Evolutionary conservation across 1,140 invertebrate genomes (phyloP).

Genomic region (Homarus americanus): DNA sequence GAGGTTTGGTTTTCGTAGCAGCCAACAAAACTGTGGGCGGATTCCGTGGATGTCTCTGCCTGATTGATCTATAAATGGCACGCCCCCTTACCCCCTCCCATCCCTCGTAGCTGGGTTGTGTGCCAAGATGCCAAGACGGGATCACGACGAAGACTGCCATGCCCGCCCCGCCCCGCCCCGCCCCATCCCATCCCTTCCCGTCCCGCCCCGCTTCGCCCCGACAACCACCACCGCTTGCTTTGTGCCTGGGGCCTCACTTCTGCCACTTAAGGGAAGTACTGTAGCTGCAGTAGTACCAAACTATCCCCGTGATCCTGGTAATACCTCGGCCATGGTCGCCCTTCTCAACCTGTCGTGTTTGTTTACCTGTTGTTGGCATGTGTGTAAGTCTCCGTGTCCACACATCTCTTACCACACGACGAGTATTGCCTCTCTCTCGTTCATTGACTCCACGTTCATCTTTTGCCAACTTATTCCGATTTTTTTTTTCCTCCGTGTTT

Average conservation of each 20-base stretch:
- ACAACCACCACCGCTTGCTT: neutral
- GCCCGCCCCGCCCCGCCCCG: neutral
- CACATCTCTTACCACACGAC: too few relatives aligned
- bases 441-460: too few relatives aligned
- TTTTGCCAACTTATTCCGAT: too few relatives aligned
- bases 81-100: neutral
- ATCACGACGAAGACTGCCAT: neutral
- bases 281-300: neutral
- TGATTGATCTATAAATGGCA: conserved; percentile 55
- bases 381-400: too few relatives aligned
- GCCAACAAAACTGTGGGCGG: conserved; percentile 14
- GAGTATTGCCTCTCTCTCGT: too few relatives aligned
- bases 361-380: too few relatives aligned
- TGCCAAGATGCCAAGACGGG: conserved; percentile 56
- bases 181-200: neutral
- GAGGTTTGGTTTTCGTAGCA: neutral
- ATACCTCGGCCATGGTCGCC: too few relatives aligned
- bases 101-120: neutral
- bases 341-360: too few relatives aligned
- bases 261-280: neutral
- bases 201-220: neutral
- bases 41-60: conserved; percentile 40
- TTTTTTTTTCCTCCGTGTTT: too few relatives aligned
- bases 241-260: too few relatives aligned
- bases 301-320: too few relatives aligned